A percentile compares a stretch with the other conserved stretches of the same genome.
These are phyloP conservation scores for Prorops nasuta DNA, from an alignment of 1,140 invertebrate species.

Conservation along the genomic window DNA sequence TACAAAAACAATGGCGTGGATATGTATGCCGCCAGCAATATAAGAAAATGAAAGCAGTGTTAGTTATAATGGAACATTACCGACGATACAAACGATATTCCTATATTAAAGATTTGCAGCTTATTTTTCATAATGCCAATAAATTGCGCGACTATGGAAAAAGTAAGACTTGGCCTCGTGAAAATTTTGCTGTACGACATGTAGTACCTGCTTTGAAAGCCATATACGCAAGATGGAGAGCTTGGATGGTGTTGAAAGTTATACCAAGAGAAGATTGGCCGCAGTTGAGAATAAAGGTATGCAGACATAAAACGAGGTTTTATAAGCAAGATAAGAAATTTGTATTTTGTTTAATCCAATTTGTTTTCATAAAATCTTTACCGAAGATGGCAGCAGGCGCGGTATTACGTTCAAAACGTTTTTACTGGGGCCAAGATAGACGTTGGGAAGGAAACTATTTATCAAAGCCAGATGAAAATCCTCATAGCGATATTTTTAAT, in stretches of 20 bases:
- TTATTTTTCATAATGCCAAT: constrained; percentile 63
- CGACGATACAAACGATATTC: constrained; percentile 78
- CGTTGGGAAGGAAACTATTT: constrained; percentile 94
- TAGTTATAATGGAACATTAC: constrained; percentile 81
- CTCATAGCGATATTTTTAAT: constrained; percentile 68
- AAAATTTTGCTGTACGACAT: constrained; percentile 66
- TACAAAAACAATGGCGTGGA: constrained; percentile 94
- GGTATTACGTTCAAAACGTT: constrained; percentile 70
- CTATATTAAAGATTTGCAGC: constrained; percentile 72
- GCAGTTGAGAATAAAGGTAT: constrained; percentile 73
- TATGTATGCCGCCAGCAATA: constrained; percentile 75
- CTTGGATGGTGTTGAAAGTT: constrained; percentile 79
- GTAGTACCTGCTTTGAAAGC: constrained; percentile 62
- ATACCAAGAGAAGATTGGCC: constrained; percentile 85
- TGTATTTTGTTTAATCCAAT: constrained; percentile 6
- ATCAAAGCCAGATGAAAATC: constrained; percentile 73
- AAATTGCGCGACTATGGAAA: constrained; percentile 74
- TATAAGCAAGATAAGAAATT: constrained; percentile 13
- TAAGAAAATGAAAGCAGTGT: constrained; percentile 81
- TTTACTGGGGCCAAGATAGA: constrained; percentile 79
- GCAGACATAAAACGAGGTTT: too few species aligned
- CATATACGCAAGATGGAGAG: constrained; percentile 80
- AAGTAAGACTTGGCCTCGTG: constrained; percentile 75
- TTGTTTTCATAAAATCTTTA: constrained; percentile 4
- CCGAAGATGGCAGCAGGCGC: constrained; percentile 76